Percentiles rank a stretch among this genome's conserved stretches.
phyloP scores from a whole-genome alignment of 2,113 vertebrate species.

The Neogale vison region DNA sequence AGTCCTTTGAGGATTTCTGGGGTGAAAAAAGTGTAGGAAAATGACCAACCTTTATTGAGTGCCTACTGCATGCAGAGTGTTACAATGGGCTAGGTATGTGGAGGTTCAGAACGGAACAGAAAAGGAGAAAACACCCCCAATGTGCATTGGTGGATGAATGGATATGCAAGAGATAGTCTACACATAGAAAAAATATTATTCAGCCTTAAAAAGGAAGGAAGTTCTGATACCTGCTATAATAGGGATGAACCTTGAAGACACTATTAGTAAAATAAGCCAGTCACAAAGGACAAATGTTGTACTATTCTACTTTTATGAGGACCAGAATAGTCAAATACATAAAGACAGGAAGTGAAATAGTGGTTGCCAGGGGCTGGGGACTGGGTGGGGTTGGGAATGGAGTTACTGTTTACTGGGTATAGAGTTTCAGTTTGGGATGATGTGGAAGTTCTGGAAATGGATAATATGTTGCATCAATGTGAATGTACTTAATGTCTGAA shows the following conservation, averaged over 20 bases:
- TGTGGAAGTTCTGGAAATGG: background rate
- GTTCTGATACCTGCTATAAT: background rate
- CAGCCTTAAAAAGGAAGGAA: background rate
- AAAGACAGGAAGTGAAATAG: background rate
- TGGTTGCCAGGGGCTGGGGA: background rate
- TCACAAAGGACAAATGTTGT: background rate
- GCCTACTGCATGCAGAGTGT: background rate
- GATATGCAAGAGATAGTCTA: background rate
- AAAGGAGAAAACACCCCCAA: background rate
- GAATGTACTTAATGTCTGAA: background rate
- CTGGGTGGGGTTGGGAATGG: background rate
- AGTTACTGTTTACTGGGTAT: background rate
- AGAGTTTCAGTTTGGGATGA: background rate
- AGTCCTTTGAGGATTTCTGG: background rate
- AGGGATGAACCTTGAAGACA: background rate
- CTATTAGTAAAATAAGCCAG: background rate
- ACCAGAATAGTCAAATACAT: background rate
- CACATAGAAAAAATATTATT: background rate
- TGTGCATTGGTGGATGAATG: background rate
- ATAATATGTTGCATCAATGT: background rate
- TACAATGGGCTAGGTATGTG: background rate
- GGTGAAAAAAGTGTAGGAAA: background rate
- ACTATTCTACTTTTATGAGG: background rate
- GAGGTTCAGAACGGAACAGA: background rate
- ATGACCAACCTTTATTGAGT: background rate